Evolutionary conservation across 2,797 vertebrate genomes (phyloP), one percentile per base, ranked within the genome.

Genomic region (Lithobates pipiens): DNA sequence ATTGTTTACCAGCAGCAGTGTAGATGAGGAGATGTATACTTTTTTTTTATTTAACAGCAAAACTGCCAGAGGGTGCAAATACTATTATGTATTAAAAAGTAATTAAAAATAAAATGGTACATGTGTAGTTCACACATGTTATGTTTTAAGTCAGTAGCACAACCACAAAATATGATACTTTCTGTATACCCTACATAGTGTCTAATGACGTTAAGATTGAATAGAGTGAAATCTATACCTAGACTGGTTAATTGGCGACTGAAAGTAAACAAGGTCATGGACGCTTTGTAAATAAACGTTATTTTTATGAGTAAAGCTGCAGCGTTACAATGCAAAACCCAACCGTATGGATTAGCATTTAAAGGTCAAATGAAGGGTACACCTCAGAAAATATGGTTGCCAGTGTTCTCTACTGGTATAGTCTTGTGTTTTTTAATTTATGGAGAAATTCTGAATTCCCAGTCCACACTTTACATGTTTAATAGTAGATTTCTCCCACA

Each of bases 341-440:
- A 61, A n/a, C 54, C 54, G n/a, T 0, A 61, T 61, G 54, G 54
- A 61, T 61, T 23, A 9, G 39, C 42, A 36, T 9, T n/a, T 69
- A 44, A 75, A 85, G 71, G 84, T 70, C 50, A 76, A 0, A 23
- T 80, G 72, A 80, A 76, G 84, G 78, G 69, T 61, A 81, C n/a
- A 39, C 46, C 13, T 46, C 67, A 72, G 23, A 61, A 70, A 25
- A 34, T 25, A 13, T 76, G 74, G 70, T 46, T 39, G 32, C 7
- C 23, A 25, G 46, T 68, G 67, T 44, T 11, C 67, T 36, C 16
- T 54, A 44, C 25, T 54, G 10, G 9, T 25, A 15, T 46, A 23
- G 36, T 10, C 68, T 36, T 21, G 15, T 71, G 15, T 36, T 70
- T 36, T 70, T 1, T 36, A 39, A 36, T 39, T 39, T 25, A 61